Conservation (phyloP, 2,888 invertebrate genomes). For the Rhimphoctona megacephalus region DNA sequence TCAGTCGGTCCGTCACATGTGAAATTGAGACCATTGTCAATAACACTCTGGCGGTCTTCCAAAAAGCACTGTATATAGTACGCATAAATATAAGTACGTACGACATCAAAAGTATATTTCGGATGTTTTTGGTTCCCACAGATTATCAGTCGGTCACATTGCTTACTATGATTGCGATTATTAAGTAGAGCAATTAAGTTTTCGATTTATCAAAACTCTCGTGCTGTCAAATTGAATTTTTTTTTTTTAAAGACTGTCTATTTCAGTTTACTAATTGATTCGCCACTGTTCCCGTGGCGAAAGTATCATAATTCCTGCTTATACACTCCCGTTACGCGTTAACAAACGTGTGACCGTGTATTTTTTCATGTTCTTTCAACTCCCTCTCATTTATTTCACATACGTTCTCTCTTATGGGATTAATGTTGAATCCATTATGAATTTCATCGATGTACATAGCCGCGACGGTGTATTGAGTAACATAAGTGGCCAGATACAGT, state of each 20-base stretch:
- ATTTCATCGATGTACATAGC: conserved; percentile 26
- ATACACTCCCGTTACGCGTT: conserved; percentile 51
- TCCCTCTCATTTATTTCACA: conserved; percentile 12
- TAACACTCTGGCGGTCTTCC: conserved; percentile 60
- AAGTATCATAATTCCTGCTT: conserved; percentile 72
- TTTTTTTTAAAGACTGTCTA: neutral
- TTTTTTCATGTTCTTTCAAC: neutral
- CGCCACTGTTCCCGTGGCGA: conserved; percentile 79
- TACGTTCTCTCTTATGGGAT: conserved; percentile 9
- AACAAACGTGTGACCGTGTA: conserved; percentile 60
- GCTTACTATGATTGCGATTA: conserved; percentile 15
- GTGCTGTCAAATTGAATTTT: neutral
- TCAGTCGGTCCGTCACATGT: conserved; percentile 67
- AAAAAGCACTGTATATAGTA: neutral
- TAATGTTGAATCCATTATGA: conserved; percentile 33
- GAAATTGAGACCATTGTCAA: conserved; percentile 79
- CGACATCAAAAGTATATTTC: conserved; percentile 11
- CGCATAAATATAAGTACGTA: neutral
- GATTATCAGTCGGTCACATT: conserved; percentile 2
- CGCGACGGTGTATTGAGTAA: conserved; percentile 14
- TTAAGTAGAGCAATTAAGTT: neutral
- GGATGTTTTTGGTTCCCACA: neutral
- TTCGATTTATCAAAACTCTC: neutral
- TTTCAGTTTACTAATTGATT: conserved; percentile 80
- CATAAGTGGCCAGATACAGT: conserved; percentile 20